phyloP scores from a whole-genome alignment of 2,113 vertebrate genomes.

The Oncorhynchus gorbuscha region DNA sequence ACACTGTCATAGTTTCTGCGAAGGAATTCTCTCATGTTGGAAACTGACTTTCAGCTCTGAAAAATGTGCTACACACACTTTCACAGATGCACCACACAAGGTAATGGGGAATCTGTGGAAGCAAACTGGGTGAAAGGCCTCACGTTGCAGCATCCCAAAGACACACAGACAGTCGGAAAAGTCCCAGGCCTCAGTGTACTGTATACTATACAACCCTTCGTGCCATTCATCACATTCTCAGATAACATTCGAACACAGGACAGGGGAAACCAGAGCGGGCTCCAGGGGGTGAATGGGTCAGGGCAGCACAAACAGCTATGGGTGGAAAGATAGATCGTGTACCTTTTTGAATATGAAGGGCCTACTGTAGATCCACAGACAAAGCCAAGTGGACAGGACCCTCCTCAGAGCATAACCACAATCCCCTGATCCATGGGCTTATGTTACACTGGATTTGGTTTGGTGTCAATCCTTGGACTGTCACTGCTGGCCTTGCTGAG shows the following conservation, averaged over 20 bases:
- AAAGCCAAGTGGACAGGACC: slow-evolving; percentile 47
- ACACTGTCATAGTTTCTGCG: neutral
- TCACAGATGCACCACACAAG: neutral
- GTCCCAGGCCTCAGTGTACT: neutral
- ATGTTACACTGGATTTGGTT: slow-evolving; percentile 48
- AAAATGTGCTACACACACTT: neutral
- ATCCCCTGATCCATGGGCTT: slow-evolving; percentile 33
- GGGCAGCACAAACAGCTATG: slow-evolving; percentile 33
- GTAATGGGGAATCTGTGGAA: neutral
- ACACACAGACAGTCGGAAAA: neutral
- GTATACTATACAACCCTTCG: neutral
- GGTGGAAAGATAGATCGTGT: slow-evolving; percentile 48
- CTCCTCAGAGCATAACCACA: slow-evolving; percentile 41
- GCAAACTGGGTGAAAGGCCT: neutral
- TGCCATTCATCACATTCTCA: slow-evolving; percentile 43
- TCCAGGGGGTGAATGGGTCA: slow-evolving; percentile 51
- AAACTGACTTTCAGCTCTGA: neutral
- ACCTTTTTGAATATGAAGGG: slow-evolving; percentile 45
- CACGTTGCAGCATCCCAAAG: slow-evolving; percentile 3
- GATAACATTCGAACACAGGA: slow-evolving; percentile 57
- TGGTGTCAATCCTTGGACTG: slow-evolving; percentile 33
- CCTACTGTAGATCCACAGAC: slow-evolving; percentile 43
- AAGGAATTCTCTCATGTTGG: neutral
- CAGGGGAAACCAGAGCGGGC: slow-evolving; percentile 64
- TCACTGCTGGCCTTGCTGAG: slow-evolving; percentile 9